Evolutionary conservation across 92 coral and sea anemone species (phyloP).

Genomic region (Umimayanthus chanpuru): DNA sequence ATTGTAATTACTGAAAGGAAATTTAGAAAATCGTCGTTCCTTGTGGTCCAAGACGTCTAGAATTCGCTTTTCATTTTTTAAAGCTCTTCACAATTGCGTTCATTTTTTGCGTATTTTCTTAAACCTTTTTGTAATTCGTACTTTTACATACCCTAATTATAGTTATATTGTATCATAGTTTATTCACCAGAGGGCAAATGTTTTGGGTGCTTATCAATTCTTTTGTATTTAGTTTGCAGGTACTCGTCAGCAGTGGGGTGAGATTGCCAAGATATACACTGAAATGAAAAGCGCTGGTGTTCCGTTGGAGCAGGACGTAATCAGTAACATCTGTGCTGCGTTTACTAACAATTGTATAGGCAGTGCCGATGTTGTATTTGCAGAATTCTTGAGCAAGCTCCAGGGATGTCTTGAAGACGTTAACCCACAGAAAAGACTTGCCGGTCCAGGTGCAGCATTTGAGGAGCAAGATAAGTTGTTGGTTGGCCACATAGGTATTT

Average conservation of each 20-base stretch:
- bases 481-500: slow-evolving; percentile 79
- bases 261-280: slow-evolving; percentile 68
- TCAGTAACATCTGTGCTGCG: slow-evolving; percentile 54
- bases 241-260: slow-evolving; percentile 67
- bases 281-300: slow-evolving; percentile 66
- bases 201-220: background rate
- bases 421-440: slow-evolving; percentile 27
- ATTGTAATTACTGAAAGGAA: background rate
- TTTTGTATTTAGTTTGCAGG: slow-evolving; percentile 63
- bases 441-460: slow-evolving; percentile 47
- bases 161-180: background rate
- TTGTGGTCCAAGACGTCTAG: too few relatives aligned
- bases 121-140: background rate
- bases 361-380: slow-evolving; percentile 55
- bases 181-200: too few relatives aligned
- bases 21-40: too few relatives aligned
- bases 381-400: slow-evolving; percentile 19
- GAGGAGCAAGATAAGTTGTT: slow-evolving; percentile 63
- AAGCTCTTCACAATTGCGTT: too few relatives aligned
- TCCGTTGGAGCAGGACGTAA: slow-evolving; percentile 47
- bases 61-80: too few relatives aligned
- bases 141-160: background rate
- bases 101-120: background rate
- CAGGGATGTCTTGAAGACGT: slow-evolving; percentile 19
- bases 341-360: slow-evolving; percentile 44